A percentile compares a stretch with the other conserved stretches of the same genome.
phyloP scores from a whole-genome alignment of 2,888 invertebrate genomes.

The Cryptocephalus moraei region DNA sequence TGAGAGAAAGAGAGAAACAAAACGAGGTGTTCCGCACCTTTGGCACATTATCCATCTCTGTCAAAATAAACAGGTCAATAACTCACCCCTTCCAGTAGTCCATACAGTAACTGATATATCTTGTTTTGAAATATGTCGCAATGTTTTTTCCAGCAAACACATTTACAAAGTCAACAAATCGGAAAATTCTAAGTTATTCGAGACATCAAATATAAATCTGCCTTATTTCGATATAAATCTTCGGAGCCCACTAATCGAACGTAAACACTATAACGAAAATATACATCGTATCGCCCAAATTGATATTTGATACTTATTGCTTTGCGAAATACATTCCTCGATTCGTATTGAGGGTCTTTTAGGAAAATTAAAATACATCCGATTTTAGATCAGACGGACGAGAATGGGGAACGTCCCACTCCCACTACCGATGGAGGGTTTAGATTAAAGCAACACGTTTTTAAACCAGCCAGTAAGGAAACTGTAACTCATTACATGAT shows the following conservation, averaged over 20 bases:
- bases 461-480: no score
- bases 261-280: neutral
- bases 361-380: neutral
- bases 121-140: no score
- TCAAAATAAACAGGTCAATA: no score
- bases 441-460: no score
- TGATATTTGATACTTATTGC: neutral
- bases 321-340: neutral
- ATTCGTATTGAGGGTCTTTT: neutral
- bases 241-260: neutral
- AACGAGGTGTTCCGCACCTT: no score
- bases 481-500: no score
- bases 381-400: neutral
- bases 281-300: neutral
- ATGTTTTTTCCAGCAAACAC: neutral
- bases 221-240: neutral
- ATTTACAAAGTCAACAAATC: neutral
- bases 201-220: neutral
- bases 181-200: neutral
- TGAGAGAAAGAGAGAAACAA: no score
- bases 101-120: no score
- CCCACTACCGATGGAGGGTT: neutral
- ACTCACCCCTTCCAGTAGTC: no score
- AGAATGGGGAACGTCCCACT: neutral
- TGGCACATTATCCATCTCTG: no score